Conservation (phyloP, 1,140 invertebrate genomes). For the Atta texana region DNA sequence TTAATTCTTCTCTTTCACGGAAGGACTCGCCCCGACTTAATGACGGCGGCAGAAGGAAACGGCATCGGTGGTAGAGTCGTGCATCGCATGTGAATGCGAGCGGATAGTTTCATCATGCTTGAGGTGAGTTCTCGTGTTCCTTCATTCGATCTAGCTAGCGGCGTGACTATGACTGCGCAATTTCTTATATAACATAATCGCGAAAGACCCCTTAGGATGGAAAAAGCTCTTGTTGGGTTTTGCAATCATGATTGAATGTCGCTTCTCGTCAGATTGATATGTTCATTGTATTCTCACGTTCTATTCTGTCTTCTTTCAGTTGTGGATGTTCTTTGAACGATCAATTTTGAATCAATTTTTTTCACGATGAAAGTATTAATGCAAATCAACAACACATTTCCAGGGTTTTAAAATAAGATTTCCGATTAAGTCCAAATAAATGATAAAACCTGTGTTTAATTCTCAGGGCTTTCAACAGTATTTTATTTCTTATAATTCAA, state of each 20-base stretch:
- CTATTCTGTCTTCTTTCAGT: neutral
- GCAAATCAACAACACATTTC: neutral
- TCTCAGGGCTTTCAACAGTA: neutral
- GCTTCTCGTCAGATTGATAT: neutral
- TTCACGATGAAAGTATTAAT: neutral
- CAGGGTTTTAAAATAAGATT: neutral
- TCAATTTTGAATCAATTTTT: neutral
- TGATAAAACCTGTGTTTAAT: neutral
- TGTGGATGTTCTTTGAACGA: neutral
- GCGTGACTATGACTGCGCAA: slow-evolving; percentile 46
- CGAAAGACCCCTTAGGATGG: neutral
- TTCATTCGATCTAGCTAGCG: slow-evolving; percentile 26
- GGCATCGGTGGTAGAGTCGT: slow-evolving; percentile 7
- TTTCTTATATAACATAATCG: slow-evolving; percentile 58
- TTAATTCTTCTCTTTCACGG: too few species aligned
- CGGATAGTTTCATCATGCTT: slow-evolving; percentile 37
- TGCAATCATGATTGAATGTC: neutral
- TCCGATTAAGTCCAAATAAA: neutral
- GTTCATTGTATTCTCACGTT: neutral
- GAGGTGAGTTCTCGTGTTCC: slow-evolving; percentile 40
- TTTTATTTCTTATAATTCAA: neutral
- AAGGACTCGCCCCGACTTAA: neutral
- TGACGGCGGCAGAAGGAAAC: slow-evolving; percentile 6
- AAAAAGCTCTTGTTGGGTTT: slow-evolving; percentile 5
- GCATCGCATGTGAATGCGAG: slow-evolving; percentile 21